Conservation (phyloP, 2,888 invertebrate species). For the Lypha dubia region DNA sequence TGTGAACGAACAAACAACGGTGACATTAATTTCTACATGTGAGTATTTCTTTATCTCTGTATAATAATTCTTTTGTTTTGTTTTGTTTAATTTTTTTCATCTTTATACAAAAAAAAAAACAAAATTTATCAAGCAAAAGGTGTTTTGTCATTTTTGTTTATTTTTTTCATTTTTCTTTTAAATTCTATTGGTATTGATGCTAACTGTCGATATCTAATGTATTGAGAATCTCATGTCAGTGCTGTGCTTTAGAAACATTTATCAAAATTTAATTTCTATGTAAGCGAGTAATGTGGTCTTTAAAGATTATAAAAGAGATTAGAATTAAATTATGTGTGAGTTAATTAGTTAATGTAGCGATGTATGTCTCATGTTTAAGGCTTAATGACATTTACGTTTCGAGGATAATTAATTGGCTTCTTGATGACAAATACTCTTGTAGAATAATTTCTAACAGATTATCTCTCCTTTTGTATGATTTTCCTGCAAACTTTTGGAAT, state of each 20-base stretch:
- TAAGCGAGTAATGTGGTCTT: background rate
- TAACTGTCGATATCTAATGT: conserved; percentile 57
- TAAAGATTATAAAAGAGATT: conserved; percentile 22
- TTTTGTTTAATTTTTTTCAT: conserved; percentile 2
- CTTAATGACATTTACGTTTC: conserved; percentile 39
- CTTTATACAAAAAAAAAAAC: background rate
- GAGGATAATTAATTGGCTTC: conserved; percentile 19
- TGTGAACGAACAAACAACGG: conserved; percentile 72
- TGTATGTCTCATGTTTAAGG: conserved; percentile 21
- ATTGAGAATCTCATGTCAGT: conserved; percentile 70
- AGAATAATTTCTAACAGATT: background rate
- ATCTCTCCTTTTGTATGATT: background rate
- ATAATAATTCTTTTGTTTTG: conserved; percentile 60
- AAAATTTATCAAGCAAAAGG: conserved; percentile 54
- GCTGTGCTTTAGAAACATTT: conserved; percentile 66
- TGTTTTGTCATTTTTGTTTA: conserved; percentile 50
- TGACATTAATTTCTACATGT: conserved; percentile 79
- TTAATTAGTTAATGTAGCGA: background rate
- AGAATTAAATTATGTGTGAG: background rate
- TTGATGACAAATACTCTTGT: background rate
- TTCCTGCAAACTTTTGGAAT: background rate
- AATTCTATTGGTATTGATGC: conserved; percentile 36
- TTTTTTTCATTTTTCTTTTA: no score
- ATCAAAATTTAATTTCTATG: conserved; percentile 52
- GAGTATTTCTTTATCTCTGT: conserved; percentile 74